phyloP scores from a whole-genome alignment of 2,888 invertebrate species.

The Drosophila setosimentum region DNA sequence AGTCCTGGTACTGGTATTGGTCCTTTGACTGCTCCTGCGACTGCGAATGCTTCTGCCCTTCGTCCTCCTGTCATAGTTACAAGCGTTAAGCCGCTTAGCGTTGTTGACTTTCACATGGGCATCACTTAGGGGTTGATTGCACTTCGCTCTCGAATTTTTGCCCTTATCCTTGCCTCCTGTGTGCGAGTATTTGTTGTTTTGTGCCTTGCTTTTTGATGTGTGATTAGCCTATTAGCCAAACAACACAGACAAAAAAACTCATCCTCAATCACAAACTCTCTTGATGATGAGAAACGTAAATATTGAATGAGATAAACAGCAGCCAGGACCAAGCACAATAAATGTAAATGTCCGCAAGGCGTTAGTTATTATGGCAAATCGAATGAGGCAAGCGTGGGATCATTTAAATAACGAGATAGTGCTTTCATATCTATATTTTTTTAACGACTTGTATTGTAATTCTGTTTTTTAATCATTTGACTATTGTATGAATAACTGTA shows the following conservation, averaged over 20 bases:
- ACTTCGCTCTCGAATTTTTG: conserved; percentile 18
- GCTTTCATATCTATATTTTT: background rate
- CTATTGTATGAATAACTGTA: background rate
- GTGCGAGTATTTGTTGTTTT: conserved; percentile 57
- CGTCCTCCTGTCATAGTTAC: conserved; percentile 67
- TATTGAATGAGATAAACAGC: conserved; percentile 69
- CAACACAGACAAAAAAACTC: conserved; percentile 46
- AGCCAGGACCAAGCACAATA: conserved; percentile 42
- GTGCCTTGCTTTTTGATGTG: conserved; percentile 72
- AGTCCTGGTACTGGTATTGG: conserved; percentile 40
- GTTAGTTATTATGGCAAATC: conserved; percentile 54
- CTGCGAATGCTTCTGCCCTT: conserved; percentile 15
- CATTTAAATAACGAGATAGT: no score
- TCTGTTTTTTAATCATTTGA: background rate
- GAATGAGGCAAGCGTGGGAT: conserved; percentile 61
- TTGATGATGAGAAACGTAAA: conserved; percentile 81
- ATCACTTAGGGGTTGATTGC: conserved; percentile 72
- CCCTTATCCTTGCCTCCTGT: conserved; percentile 45
- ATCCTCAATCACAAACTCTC: conserved; percentile 45
- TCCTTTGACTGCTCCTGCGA: conserved; percentile 2
- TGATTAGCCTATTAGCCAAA: conserved; percentile 82
- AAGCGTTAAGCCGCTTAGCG: conserved; percentile 83
- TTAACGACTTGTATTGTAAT: background rate
- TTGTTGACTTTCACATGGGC: conserved; percentile 84
- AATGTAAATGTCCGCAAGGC: conserved; percentile 65